Evolutionary conservation across 2,888 invertebrate species (phyloP).

Genomic region (Agonopterix arenella): DNA sequence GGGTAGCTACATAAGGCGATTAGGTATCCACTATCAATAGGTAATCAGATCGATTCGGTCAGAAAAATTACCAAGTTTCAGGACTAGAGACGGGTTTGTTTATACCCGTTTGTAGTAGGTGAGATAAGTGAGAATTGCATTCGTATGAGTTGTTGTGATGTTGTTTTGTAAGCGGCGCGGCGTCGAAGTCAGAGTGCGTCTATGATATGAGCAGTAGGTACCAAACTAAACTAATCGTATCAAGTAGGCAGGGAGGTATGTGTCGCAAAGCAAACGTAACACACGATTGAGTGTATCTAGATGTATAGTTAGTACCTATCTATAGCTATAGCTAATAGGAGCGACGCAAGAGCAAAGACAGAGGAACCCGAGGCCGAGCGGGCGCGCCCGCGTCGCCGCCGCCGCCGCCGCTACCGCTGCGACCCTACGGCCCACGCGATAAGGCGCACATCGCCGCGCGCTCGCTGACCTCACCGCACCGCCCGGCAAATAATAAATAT

Average conservation of each 20-base stretch:
- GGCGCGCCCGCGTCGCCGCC: slow-evolving; percentile 35
- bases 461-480: slow-evolving; percentile 61
- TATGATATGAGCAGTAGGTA: background rate
- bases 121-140: no score
- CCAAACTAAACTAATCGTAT: background rate
- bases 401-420: slow-evolving; percentile 27
- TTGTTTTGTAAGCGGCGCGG: no score
- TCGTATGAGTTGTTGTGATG: no score
- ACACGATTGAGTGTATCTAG: background rate
- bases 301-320: background rate
- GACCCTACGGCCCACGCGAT: slow-evolving; percentile 66
- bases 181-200: no score
- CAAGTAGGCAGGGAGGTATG: background rate
- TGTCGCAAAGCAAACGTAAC: background rate
- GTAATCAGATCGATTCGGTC: background rate
- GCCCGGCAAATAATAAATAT: slow-evolving; percentile 74
- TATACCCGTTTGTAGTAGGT: no score
- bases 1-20: no score
- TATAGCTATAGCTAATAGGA: slow-evolving; percentile 28
- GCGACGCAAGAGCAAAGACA: slow-evolving; percentile 68
- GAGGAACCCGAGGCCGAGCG: slow-evolving; percentile 50
- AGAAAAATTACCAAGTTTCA: no score
- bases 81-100: no score
- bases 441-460: slow-evolving; percentile 64
- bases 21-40: background rate